Percentiles rank a stretch among this genome's conserved stretches.
Evolutionary conservation across 2,797 vertebrate species (phyloP).

Genomic region (Microchirus variegatus): DNA sequence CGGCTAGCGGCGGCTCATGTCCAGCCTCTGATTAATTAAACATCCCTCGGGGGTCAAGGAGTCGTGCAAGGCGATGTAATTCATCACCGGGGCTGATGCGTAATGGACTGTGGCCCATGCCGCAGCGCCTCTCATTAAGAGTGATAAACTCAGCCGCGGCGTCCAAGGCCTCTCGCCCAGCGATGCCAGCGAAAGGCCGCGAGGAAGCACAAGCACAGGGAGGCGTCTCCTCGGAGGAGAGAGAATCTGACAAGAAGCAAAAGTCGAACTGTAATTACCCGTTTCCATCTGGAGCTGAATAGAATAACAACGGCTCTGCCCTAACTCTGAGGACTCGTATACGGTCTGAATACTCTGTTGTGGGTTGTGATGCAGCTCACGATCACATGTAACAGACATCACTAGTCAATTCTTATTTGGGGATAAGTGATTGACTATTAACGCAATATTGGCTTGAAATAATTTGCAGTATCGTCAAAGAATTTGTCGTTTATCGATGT

Average conservation of each 20-base stretch:
- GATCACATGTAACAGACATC: too few species aligned
- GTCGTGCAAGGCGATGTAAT: conserved; percentile 65
- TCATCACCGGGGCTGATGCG: conserved; percentile 70
- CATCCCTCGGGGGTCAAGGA: conserved; percentile 66
- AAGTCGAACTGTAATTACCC: background rate
- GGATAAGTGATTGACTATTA: too few species aligned
- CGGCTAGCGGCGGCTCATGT: conserved; percentile 61
- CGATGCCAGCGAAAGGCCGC: conserved; percentile 19
- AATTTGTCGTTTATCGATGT: too few species aligned
- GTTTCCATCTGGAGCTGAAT: conserved; percentile 37
- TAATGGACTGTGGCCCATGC: conserved; percentile 76
- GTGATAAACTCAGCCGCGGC: conserved; percentile 72
- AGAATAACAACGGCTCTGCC: conserved; percentile 1
- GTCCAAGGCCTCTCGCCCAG: conserved; percentile 51
- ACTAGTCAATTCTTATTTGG: too few species aligned
- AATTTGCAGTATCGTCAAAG: too few species aligned
- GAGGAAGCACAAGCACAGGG: background rate
- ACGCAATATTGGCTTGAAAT: too few species aligned
- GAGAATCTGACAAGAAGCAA: conserved; percentile 22
- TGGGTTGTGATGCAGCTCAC: too few species aligned
- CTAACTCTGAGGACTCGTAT: conserved; percentile 7
- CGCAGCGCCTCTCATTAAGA: conserved; percentile 76
- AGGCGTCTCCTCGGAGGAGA: conserved; percentile 19
- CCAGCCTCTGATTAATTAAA: conserved; percentile 78
- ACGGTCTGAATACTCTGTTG: background rate